A percentile compares a stretch with the other conserved stretches of the same genome.
These are phyloP conservation scores for Asteroscopus sphinx DNA, from an alignment of 2,888 invertebrate genomes.

Conservation along the genomic window DNA sequence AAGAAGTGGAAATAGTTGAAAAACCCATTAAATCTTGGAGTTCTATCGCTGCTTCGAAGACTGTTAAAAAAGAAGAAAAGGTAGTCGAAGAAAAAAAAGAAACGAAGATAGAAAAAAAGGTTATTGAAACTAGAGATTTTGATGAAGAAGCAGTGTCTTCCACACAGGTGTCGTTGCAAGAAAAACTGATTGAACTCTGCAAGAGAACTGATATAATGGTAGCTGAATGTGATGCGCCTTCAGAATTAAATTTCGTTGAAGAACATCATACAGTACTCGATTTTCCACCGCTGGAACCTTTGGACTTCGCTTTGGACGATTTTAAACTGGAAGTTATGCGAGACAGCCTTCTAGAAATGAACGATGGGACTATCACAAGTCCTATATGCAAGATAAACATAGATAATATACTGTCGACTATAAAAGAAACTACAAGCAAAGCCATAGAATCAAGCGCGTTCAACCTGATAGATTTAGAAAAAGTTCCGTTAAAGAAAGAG, in stretches of 20 bases:
- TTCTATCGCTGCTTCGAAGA: slow-evolving; percentile 84
- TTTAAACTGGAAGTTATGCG: slow-evolving; percentile 85
- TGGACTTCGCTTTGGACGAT: slow-evolving; percentile 84
- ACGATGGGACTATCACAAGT: slow-evolving; percentile 75
- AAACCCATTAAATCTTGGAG: slow-evolving; percentile 88
- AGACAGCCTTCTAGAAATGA: slow-evolving; percentile 81
- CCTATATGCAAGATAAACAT: slow-evolving; percentile 86
- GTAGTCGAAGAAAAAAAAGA: slow-evolving; percentile 60
- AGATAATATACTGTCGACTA: slow-evolving; percentile 82
- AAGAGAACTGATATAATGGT: slow-evolving; percentile 86
- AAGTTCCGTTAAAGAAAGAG: slow-evolving; percentile 78
- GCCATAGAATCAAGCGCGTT: slow-evolving; percentile 80
- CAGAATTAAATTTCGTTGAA: slow-evolving; percentile 83
- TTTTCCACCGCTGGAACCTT: slow-evolving; percentile 78
- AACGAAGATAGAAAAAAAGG: slow-evolving; percentile 45
- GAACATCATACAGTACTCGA: slow-evolving; percentile 83
- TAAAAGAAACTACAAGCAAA: slow-evolving; percentile 78
- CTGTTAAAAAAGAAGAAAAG: slow-evolving; percentile 46
- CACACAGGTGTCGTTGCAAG: slow-evolving; percentile 75
- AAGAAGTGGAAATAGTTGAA: slow-evolving; percentile 63
- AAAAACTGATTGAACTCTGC: slow-evolving; percentile 82
- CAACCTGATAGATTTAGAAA: slow-evolving; percentile 83
- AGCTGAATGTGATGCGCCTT: slow-evolving; percentile 84
- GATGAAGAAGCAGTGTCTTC: slow-evolving; percentile 64
- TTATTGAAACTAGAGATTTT: slow-evolving; percentile 43